Conservation (phyloP, 1,140 invertebrate species). For the Pararge aegeria region DNA sequence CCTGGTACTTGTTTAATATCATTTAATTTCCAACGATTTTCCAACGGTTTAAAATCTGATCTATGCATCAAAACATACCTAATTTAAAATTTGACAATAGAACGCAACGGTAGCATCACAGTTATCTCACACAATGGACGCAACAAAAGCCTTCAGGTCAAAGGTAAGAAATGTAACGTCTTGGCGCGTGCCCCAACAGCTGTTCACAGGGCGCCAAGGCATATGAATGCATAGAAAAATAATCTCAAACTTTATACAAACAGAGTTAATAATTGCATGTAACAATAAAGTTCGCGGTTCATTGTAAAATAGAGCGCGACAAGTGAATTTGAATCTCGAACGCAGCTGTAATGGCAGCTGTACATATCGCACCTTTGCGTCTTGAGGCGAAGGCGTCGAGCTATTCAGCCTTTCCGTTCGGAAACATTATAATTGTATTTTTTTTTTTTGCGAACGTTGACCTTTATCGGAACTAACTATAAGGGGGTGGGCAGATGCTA, state of each 20-base stretch:
- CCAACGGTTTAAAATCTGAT: slow-evolving; percentile 1
- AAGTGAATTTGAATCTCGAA: slow-evolving; percentile 39
- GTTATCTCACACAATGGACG: slow-evolving; percentile 15
- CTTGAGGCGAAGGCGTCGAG: slow-evolving; percentile 31
- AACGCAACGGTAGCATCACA: slow-evolving; percentile 24
- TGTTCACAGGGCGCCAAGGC: slow-evolving; percentile 5
- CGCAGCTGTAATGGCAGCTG: slow-evolving; percentile 37
- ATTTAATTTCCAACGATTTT: too few species aligned
- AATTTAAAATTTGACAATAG: slow-evolving; percentile 13
- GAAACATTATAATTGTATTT: background rate
- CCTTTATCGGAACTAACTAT: slow-evolving; percentile 29
- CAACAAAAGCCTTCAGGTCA: slow-evolving; percentile 24
- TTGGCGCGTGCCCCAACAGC: slow-evolving; percentile 36
- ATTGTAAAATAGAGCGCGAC: slow-evolving; percentile 20
- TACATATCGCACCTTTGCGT: slow-evolving; percentile 37
- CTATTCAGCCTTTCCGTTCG: slow-evolving; percentile 7
- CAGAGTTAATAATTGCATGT: background rate
- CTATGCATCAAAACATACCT: slow-evolving; percentile 14
- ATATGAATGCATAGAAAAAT: background rate
- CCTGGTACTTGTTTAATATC: too few species aligned
- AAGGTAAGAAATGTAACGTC: slow-evolving; percentile 38
- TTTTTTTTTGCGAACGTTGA: slow-evolving; percentile 36
- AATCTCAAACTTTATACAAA: background rate
- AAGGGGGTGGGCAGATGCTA: slow-evolving; percentile 18
- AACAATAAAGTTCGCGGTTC: background rate